Evolutionary conservation across 2,113 vertebrate species (phyloP), one percentile per base, ranked within the genome.

Genomic region (Gallinago media): DNA sequence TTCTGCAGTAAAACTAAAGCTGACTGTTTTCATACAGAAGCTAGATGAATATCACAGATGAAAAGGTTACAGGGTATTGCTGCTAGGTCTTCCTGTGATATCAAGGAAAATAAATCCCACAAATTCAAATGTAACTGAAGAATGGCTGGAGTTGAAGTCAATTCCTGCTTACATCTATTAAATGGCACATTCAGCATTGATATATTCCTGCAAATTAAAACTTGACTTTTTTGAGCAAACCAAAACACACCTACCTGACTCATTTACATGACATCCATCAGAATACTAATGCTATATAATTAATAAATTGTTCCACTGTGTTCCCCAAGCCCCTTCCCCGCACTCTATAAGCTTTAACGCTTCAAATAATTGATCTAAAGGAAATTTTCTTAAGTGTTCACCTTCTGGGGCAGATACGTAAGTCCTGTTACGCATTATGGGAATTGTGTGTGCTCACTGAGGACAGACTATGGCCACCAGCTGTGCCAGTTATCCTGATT

Each of bases 401-500:
- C 88, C 86, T 91, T 94, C 63, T 31, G 84, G 94, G 85, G 68
- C 63, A 95, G 63, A 91, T 74, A 71, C 27, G 1, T n/a, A 77
- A 79, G 38, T 76, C 36, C 67, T 47, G 8, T 62, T 86, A 91
- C 18, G n/a, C 96, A 90, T 79, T 94, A 93, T 78, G 54, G 89
- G 93, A 94, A 95, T 67, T 94, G 71, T 40, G 29, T 83, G 71
- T 46, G 75, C 82, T 88, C 89, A 32, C 82, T 42, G 75, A 73
- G 79, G 96, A 92, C 79, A 94, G 52, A 74, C 66, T 58, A 62
- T 40, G 85, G 96, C 93, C 88, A 97, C 94, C 94, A 96, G 90
- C 96, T 97, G 93, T 89, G 90, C 77, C 88, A 91, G 96, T 95
- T 96, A 95, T 76, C 92, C 94, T 91, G 94, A 94, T 96, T 96